Evolutionary conservation across 2,113 vertebrate species (phyloP), one percentile per base, ranked within the genome.

Genomic region (Rana temporaria): DNA sequence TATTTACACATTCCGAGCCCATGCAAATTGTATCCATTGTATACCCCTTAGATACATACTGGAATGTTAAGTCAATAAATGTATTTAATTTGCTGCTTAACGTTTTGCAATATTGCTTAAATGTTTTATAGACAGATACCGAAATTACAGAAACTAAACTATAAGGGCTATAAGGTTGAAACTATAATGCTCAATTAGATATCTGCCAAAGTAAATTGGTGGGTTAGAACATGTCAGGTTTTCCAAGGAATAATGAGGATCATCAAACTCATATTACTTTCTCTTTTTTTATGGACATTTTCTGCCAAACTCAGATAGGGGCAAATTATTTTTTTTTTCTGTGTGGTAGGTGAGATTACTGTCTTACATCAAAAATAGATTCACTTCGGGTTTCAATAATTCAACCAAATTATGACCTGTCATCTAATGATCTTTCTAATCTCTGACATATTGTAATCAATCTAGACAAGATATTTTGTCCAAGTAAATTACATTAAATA

Each of bases 281-380:
- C n/a, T 71, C 55, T 68, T 67, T 80, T 80, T 80, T 80, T 52
- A 68, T 48, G 64, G 81, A 76, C 70, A 76, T 76, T 76, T 76
- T n/a, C 81, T 83, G 81, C 71, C 63, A 83, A 75, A 83, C 67
- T 82, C 80, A 82, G 70, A 75, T 75, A 68, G 81, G 67, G 52
- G 71, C 81, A 83, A 83, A 83, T 76, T 83, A 82, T 81, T 62
- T 64, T 77, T 77, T 77, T 69, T 76, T 83, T 76, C 71, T 59
- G 32, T 59, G 81, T 56, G 48, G 57, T 67, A 82, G 63, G 71
- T 22, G 62, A 82, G 79, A 66, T 83, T 75, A 76, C 63, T 53
- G 71, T 75, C 71, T 75, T 67, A 55, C 34, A 83, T 83, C 70
- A 83, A 76, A 83, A 83, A 83, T 83, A 83, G 81, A 83, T 75